A percentile compares a stretch with the other conserved stretches of the same genome.
Conservation (phyloP, 2,113 vertebrate species). For the Siniperca knerii region DNA sequence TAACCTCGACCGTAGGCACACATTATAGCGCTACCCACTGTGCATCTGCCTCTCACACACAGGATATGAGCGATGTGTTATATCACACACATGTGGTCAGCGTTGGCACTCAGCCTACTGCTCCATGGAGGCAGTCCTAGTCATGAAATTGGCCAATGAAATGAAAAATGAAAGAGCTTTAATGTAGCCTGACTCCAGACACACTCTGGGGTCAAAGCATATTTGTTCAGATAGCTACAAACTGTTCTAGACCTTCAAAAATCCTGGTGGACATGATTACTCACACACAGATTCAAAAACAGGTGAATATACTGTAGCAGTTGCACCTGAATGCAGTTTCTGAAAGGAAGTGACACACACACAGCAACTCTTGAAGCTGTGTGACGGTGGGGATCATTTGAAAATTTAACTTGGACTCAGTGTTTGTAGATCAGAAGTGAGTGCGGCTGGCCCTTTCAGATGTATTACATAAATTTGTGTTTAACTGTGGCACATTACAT, state of each 20-base stretch:
- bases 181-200: slow-evolving; percentile 19
- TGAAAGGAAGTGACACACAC: slow-evolving; percentile 64
- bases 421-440: slow-evolving; percentile 41
- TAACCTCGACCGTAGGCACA: slow-evolving; percentile 32
- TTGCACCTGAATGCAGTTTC: slow-evolving; percentile 58
- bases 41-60: slow-evolving; percentile 39
- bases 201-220: slow-evolving; percentile 29
- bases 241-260: slow-evolving; percentile 12
- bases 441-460: slow-evolving; percentile 58
- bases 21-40: slow-evolving; percentile 24
- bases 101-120: slow-evolving; percentile 14
- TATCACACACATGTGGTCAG: slow-evolving; percentile 65
- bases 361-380: slow-evolving; percentile 19
- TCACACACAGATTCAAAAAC: slow-evolving; percentile 17
- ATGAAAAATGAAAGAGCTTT: slow-evolving; percentile 23
- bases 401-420: slow-evolving; percentile 24
- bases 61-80: slow-evolving; percentile 47
- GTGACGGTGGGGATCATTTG: slow-evolving; percentile 39
- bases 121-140: slow-evolving; percentile 19
- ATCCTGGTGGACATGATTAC: slow-evolving; percentile 13
- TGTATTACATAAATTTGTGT: slow-evolving; percentile 73
- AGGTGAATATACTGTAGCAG: slow-evolving; percentile 48
- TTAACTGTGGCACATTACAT: slow-evolving; percentile 75
- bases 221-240: slow-evolving; percentile 18
- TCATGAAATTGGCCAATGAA: slow-evolving; percentile 41